Evolutionary conservation across 2,888 invertebrate genomes (phyloP).

Genomic region (Idaea biselata): DNA sequence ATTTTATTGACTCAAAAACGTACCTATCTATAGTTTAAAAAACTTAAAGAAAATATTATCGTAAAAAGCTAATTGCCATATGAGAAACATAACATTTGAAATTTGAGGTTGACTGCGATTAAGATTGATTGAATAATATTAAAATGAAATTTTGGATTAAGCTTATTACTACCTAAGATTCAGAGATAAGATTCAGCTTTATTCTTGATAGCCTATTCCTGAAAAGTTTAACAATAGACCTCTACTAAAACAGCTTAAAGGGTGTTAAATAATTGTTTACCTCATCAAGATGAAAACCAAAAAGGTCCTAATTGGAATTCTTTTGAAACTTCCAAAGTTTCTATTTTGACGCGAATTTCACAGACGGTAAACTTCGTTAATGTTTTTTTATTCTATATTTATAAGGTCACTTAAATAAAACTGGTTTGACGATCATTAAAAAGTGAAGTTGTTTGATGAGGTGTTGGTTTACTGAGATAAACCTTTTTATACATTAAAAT

Average conservation of each 20-base stretch:
- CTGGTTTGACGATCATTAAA: slow-evolving; percentile 17
- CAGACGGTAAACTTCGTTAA: slow-evolving; percentile 15
- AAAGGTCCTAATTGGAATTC: slow-evolving; percentile 48
- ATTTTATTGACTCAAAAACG: too few relatives aligned
- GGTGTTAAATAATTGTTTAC: slow-evolving; percentile 21
- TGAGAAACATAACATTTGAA: too few relatives aligned
- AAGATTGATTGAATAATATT: too few relatives aligned
- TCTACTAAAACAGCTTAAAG: background rate
- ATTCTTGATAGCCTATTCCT: too few relatives aligned
- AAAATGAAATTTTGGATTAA: too few relatives aligned
- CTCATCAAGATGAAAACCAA: slow-evolving; percentile 29
- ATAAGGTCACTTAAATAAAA: slow-evolving; percentile 15
- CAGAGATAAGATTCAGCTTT: too few relatives aligned
- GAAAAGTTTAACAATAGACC: too few relatives aligned
- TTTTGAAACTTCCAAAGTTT: slow-evolving; percentile 36
- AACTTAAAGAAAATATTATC: too few relatives aligned
- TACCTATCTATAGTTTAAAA: too few relatives aligned
- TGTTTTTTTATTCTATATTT: slow-evolving; percentile 25
- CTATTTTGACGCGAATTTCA: slow-evolving; percentile 26
- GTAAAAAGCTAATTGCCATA: too few relatives aligned
- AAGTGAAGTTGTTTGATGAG: slow-evolving; percentile 10
- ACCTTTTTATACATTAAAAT: background rate
- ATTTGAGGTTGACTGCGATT: too few relatives aligned
- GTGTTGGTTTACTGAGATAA: background rate
- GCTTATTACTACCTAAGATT: too few relatives aligned